Base-by-base conservation (phyloP, 2,113 vertebrate genomes). In the Bostrychus sinensis region DNA sequence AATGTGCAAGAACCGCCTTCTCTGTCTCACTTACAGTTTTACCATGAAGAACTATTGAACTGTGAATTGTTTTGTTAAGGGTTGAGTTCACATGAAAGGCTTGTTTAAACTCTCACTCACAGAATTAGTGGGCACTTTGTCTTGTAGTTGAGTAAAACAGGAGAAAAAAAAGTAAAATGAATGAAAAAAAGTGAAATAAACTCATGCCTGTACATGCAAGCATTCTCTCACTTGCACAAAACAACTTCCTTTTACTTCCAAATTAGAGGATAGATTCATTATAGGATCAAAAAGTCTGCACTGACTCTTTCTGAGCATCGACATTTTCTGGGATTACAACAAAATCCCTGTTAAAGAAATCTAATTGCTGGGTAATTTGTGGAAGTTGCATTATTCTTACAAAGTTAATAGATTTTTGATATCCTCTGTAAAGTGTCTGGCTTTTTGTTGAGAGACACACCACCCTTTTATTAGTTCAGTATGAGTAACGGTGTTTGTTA, bases 181-280 rank as follows among this genome's bases (percentile, higher is more conserved):
- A 55, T 46, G 61, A 26, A 16, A 54, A 62, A 58, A 72, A 54
- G 36, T 54, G 34, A 50, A 57, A 43, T 67, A 81, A 82, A 82
- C 66, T 83, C 85, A 72, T 84, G 85, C 78, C 83, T 78, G 65
- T 81, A 85, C 83, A 78, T 41, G 55, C 50, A 38, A 80, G 77
- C 66, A 58, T 74, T 72, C 59, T 36, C 54, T 0, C 20, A 13
- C 28, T 48, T 63, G 74, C 25, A 75, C 66, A 57, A 74, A 26
- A 51, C 56, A 10, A 28, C 48, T 50, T 72, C 56, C 73, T 76
- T 77, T 57, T 46, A 75, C 68, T 78, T 80, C 63, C 39, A 81
- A 88, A 87, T 84, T 62, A 84, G 80, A 89, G 67, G 74, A 80
- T 58, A 70, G 72, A 76, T 83, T 78, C 70, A 81, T 84, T 76